Evolutionary conservation across 2,797 vertebrate genomes (phyloP).

Genomic region (Austrolebias charrua): DNA sequence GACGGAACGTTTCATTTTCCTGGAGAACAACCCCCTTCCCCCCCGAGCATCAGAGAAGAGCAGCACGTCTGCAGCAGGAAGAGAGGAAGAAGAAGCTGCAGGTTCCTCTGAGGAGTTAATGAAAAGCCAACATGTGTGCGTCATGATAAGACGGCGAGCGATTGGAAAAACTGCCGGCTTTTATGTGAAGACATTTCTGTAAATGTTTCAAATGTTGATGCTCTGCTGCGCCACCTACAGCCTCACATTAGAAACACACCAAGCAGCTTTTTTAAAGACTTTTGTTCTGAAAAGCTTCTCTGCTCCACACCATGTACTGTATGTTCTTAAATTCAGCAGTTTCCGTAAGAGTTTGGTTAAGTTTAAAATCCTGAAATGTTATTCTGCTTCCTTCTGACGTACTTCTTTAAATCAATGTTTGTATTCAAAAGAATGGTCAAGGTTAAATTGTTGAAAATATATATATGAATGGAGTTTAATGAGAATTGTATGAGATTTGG

Average conservation of each 20-base stretch:
- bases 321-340: too few relatives aligned
- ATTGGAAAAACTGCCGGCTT: neutral
- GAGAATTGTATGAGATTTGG: too few relatives aligned
- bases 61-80: too few relatives aligned
- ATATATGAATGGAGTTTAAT: too few relatives aligned
- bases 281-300: neutral
- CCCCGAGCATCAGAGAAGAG: slow-evolving; percentile 25
- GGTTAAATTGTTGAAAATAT: too few relatives aligned
- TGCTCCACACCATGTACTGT: neutral
- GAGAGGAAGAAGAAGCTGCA: neutral
- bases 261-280: too few relatives aligned
- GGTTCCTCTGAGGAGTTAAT: slow-evolving; percentile 9
- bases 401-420: too few relatives aligned
- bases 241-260: neutral
- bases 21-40: slow-evolving; percentile 53
- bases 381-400: too few relatives aligned
- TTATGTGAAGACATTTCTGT: slow-evolving; percentile 5
- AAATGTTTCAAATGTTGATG: neutral
- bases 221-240: neutral
- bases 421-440: too few relatives aligned
- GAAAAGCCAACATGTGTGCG: slow-evolving; percentile 16
- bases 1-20: slow-evolving; percentile 47
- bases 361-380: too few relatives aligned
- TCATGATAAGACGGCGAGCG: slow-evolving; percentile 21
- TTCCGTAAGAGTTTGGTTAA: too few relatives aligned